Conservation (phyloP, 2,797 vertebrate species). For the Cottoperca gobio region DNA sequence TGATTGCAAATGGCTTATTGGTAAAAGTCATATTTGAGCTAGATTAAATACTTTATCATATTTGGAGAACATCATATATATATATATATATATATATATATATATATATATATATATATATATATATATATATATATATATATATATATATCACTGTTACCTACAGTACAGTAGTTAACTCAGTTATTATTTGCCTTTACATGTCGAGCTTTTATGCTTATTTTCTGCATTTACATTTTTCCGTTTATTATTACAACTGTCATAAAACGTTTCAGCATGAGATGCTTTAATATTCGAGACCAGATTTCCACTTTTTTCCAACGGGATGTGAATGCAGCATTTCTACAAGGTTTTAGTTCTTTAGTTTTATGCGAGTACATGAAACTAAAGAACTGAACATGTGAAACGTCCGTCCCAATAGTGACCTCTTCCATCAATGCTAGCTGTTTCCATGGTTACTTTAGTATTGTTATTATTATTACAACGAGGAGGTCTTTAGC, state of each 20-base stretch:
- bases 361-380: neutral
- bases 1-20: neutral
- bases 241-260: neutral
- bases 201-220: neutral
- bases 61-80: too few species aligned
- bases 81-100: too few species aligned
- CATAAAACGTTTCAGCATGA: neutral
- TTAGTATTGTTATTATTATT: neutral
- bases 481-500: neutral
- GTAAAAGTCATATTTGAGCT: neutral
- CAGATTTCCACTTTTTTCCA: neutral
- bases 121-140: too few species aligned
- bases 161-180: neutral
- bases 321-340: conserved; percentile 39
- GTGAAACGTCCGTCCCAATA: neutral
- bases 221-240: neutral
- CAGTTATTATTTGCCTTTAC: neutral
- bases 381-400: neutral
- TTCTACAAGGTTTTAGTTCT: neutral
- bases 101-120: too few species aligned
- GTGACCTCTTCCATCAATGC: neutral
- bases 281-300: neutral
- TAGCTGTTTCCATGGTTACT: conserved; percentile 26
- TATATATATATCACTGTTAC: neutral
- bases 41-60: neutral